Conservation (phyloP, 2,888 invertebrate species). For the Drosophila bunnanda region DNA sequence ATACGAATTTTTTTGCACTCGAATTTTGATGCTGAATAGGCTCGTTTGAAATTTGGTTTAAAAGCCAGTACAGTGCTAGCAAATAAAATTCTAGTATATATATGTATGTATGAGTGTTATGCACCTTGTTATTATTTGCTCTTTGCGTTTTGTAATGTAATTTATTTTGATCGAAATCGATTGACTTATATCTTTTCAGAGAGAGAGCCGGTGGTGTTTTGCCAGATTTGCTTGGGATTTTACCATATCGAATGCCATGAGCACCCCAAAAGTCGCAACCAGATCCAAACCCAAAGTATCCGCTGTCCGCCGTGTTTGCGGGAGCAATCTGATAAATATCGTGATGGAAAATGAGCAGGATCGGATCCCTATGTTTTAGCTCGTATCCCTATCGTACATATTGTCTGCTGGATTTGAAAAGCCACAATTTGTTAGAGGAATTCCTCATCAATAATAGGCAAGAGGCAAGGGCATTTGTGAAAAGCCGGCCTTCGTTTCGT, state of each 20-base stretch:
- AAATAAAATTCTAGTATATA: neutral
- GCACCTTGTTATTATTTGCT: neutral
- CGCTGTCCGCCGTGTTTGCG: constrained; percentile 54
- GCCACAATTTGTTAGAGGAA: constrained; percentile 1
- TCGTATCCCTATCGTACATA: neutral
- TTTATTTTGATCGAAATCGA: neutral
- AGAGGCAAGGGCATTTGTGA: constrained; percentile 10
- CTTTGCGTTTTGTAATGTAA: neutral
- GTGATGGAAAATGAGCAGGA: constrained; percentile 2
- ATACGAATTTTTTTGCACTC: neutral
- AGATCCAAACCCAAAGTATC: constrained; percentile 23
- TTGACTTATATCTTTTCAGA: constrained; percentile 3
- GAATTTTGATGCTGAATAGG: neutral
- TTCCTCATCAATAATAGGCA: neutral
- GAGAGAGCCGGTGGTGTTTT: constrained; percentile 34
- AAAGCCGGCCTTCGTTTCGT: constrained; percentile 2
- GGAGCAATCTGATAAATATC: constrained; percentile 8
- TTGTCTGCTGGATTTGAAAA: neutral
- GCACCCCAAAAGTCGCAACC: constrained; percentile 36
- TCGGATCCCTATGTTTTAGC: neutral
- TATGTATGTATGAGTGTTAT: neutral
- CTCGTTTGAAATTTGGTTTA: neutral
- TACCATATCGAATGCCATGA: constrained; percentile 61
- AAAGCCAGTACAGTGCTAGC: neutral
- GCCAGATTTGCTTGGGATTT: constrained; percentile 45